These are phyloP conservation scores for Macrocentrus cingulum DNA, from an alignment of 1,140 invertebrate genomes.

Conservation along the genomic window DNA sequence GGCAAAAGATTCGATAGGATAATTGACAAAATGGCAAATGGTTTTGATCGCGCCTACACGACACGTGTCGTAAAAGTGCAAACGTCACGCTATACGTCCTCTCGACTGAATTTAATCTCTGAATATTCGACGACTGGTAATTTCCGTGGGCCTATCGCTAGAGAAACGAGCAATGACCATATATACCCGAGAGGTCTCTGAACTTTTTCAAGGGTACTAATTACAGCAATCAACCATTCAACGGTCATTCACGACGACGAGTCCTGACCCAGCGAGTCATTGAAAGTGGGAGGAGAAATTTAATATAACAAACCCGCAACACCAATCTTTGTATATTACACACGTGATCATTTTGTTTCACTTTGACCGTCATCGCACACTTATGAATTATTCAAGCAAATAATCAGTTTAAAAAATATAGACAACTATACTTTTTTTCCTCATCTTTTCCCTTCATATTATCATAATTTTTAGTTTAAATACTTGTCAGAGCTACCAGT, in stretches of 20 bases:
- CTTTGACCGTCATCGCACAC: neutral
- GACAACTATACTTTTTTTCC: too few relatives aligned
- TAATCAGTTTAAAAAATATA: too few relatives aligned
- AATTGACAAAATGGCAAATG: neutral
- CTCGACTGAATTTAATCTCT: slow-evolving; percentile 8
- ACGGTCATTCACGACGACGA: slow-evolving; percentile 19
- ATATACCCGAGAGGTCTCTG: slow-evolving; percentile 17
- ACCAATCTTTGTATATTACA: neutral
- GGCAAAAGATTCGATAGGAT: neutral
- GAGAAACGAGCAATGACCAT: slow-evolving; percentile 8
- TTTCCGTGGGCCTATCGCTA: slow-evolving; percentile 20
- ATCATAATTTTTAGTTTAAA: too few relatives aligned
- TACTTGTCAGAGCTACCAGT: too few relatives aligned
- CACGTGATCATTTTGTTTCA: neutral
- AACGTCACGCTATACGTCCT: neutral
- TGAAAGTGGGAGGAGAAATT: neutral
- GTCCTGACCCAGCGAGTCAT: slow-evolving; percentile 13
- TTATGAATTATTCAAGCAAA: too few relatives aligned
- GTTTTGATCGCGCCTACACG: neutral
- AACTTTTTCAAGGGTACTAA: slow-evolving; percentile 29
- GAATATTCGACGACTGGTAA: slow-evolving; percentile 13
- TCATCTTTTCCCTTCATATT: too few relatives aligned
- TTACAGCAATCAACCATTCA: slow-evolving; percentile 27
- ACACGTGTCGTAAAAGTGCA: slow-evolving; percentile 2
- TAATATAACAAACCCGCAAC: neutral